Conservation (phyloP, 1,140 invertebrate species). For the Platorchestia sp. region DNA sequence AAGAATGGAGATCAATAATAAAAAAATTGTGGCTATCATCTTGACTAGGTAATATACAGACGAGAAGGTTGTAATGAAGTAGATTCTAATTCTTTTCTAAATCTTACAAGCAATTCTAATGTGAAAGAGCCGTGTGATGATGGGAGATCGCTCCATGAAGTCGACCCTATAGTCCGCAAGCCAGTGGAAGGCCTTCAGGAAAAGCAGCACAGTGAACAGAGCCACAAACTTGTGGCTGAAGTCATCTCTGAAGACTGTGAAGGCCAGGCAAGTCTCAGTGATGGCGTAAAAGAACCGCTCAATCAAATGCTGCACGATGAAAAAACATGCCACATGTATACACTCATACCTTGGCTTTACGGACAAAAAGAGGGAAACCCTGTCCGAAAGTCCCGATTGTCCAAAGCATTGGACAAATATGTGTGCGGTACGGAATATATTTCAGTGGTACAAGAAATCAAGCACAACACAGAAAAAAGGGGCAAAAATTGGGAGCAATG, state of each 20-base stretch:
- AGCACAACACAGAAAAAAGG: too few species aligned
- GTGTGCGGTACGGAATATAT: not conserved
- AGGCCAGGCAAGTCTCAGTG: conserved; percentile 98
- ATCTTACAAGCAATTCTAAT: conserved; percentile 86
- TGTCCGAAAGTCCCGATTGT: too few species aligned
- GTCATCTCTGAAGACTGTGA: conserved; percentile 99
- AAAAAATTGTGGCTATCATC: too few species aligned
- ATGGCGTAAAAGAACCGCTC: conserved; percentile 99
- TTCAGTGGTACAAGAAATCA: not conserved
- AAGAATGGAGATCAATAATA: too few species aligned
- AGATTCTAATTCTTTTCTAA: too few species aligned
- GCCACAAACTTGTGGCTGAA: conserved; percentile 99
- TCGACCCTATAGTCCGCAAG: conserved; percentile 98
- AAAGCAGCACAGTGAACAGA: conserved; percentile 95
- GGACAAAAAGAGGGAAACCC: too few species aligned
- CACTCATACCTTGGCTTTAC: too few species aligned
- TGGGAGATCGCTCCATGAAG: conserved; percentile 86
- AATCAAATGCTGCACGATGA: conserved; percentile 88
- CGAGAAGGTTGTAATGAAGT: too few species aligned
- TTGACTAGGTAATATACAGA: too few species aligned
- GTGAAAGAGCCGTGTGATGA: conserved; percentile 96
- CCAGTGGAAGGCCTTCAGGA: conserved; percentile 99
- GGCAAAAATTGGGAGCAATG: too few species aligned
- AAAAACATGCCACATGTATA: conserved; percentile 62
- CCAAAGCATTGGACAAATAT: conserved; percentile 56